Evolutionary conservation across 1,140 invertebrate genomes (phyloP), one percentile per base, ranked within the genome.

Genomic region (Halyomorpha halys): DNA sequence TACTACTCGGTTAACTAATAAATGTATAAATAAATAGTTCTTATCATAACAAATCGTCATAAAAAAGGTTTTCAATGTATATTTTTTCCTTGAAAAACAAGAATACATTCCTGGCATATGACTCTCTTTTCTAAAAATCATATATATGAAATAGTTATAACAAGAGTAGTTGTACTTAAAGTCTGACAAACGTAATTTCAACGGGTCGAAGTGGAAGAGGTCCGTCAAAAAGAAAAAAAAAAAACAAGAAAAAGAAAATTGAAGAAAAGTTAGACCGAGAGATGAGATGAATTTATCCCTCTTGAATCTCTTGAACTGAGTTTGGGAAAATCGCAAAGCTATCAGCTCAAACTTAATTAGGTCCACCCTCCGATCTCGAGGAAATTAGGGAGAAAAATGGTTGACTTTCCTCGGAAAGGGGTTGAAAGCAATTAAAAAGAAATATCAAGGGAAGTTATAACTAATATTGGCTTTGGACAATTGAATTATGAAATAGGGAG

Each of bases 381-480:
- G 51, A 53, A 53, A 53, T 53, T 53, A 53, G 51, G n/a, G 51
- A 53, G 51, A 53, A 53, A 53, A 53, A 53, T 53, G 51, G 51
- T 53, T 53, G 51, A 53, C 51, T 53, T 53, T 53, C 51, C n/a
- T 21, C 51, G 11, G 51, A 53, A 53, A 53, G 51, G 51, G 51
- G 51, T 53, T 53, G 51, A 53, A 53, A 53, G 56, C 34, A 59
- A 59, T 59, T 59, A 59, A 59, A 59, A 59, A 59, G 56, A 44
- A 59, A 59, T 59, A 59, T 44, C 27, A 44, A 59, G 56, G 27
- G 56, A 44, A 53, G 27, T 44, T 44, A 59, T 59, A 59, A 59
- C 56, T 59, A 59, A 59, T 59, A 59, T 59, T 59, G 56, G 56
- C 56, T 59, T 59, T 59, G 56, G 27, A 44, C 27, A 59, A 59